Evolutionary conservation across 37 sponge, comb jelly and placozoan genomes (phyloP).

Genomic region (Chondrilla cf. caribensis): DNA sequence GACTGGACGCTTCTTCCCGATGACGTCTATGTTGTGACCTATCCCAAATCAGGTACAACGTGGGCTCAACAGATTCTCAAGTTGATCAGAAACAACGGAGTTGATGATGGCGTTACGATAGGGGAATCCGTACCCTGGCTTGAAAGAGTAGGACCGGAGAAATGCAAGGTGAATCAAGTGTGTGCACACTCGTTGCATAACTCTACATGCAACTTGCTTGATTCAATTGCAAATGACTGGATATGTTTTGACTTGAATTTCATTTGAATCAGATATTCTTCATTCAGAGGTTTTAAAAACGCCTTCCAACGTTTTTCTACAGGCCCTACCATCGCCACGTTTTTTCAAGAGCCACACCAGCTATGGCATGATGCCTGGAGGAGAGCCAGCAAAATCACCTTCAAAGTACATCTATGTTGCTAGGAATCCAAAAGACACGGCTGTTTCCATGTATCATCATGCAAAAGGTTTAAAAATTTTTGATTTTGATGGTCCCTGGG

Average conservation of each 20-base stretch:
- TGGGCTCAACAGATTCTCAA: constrained; percentile 41
- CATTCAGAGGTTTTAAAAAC: too few relatives aligned
- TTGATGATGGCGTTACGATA: neutral
- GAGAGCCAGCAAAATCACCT: constrained; percentile 4
- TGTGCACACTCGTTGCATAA: too few relatives aligned
- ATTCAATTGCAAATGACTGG: too few relatives aligned
- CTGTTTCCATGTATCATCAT: constrained; percentile 16
- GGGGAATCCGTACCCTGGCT: neutral
- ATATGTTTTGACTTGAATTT: too few relatives aligned
- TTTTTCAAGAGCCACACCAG: constrained; percentile 12
- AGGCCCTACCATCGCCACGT: constrained; percentile 20
- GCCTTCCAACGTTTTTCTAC: neutral
- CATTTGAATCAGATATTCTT: too few relatives aligned
- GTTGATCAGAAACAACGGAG: constrained; percentile 20
- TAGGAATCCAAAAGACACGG: constrained; percentile 36
- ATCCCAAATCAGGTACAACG: constrained; percentile 42
- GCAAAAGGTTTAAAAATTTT: neutral
- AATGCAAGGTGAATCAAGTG: neutral
- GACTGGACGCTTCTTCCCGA: neutral
- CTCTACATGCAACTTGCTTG: neutral
- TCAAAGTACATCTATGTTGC: constrained; percentile 34
- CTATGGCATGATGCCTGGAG: constrained; percentile 23
- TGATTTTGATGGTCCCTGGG: neutral
- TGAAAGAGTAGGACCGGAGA: neutral
- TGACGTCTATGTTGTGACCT: constrained; percentile 26